Evolutionary conservation across 2,888 invertebrate species (phyloP).

Genomic region (Lacanobia wlatinum): DNA sequence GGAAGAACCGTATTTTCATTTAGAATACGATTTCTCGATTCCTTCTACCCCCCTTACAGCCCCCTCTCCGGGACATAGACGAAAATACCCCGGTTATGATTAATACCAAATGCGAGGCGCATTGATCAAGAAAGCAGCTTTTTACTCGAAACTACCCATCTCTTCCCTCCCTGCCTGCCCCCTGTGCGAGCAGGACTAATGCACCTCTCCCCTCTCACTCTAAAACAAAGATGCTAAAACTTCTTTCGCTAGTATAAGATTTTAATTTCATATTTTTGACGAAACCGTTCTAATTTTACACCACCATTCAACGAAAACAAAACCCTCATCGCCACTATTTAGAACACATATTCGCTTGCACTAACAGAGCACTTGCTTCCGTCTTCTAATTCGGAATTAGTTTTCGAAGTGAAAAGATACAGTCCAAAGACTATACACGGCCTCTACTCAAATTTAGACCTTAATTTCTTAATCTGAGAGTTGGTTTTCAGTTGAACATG

Average conservation of each 20-base stretch:
- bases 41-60: slow-evolving; percentile 72
- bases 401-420: slow-evolving; percentile 91
- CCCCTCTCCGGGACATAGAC: slow-evolving; percentile 82
- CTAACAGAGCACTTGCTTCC: slow-evolving; percentile 83
- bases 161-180: slow-evolving; percentile 76
- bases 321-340: slow-evolving; percentile 58
- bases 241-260: slow-evolving; percentile 91
- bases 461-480: slow-evolving; percentile 71
- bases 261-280: slow-evolving; percentile 91
- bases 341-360: slow-evolving; percentile 65
- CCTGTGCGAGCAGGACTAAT: slow-evolving; percentile 88
- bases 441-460: slow-evolving; percentile 70
- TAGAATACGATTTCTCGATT: slow-evolving; percentile 89
- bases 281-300: slow-evolving; percentile 90
- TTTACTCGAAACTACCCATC: slow-evolving; percentile 90
- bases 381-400: slow-evolving; percentile 90
- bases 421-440: slow-evolving; percentile 88
- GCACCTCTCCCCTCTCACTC: slow-evolving; percentile 88
- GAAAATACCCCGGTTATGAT: slow-evolving; percentile 91
- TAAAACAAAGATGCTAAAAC: slow-evolving; percentile 91
- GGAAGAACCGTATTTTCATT: slow-evolving; percentile 91
- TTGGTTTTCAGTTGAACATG: slow-evolving; percentile 72
- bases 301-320: slow-evolving; percentile 54
- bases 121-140: slow-evolving; percentile 91
- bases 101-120: slow-evolving; percentile 90